Evolutionary conservation across 2,888 invertebrate genomes (phyloP), one percentile per base, ranked within the genome.

Genomic region (Zeuzera pyrina): DNA sequence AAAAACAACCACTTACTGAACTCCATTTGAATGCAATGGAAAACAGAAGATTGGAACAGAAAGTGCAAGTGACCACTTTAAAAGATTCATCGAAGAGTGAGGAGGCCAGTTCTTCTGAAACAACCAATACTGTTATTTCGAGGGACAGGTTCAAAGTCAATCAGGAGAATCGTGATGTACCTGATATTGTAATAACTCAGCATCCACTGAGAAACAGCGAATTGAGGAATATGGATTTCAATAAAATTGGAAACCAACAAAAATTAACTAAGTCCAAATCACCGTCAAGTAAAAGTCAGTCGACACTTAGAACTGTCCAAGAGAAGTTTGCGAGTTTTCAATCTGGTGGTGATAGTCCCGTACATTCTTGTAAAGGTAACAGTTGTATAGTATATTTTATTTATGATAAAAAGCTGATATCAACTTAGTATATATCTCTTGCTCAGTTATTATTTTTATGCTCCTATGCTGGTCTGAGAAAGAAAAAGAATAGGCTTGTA

Each of bases 271-370:
- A 61, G 12, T 78, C 76, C 0, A 74, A 71, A 26, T 74, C 79
- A 0, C 70, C 77, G 0, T 73, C 72, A 0, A 72, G 60, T 34
- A 77, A 65, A 45, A 81, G 68, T 38, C 70, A 59, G 2, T 71
- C 77, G 0, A 77, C 79, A 10, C 40, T 72, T 12, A 77, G 70
- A 35, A 81, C 79, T 0, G 72, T 81, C 1, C 68, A 76, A 15
- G 81, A 83, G 34, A 76, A 73, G 31, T 56, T 43, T 33, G 42
- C 37, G 1, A 73, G 74, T 43, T 73, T 74, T 39, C 74, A 70
- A 40, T 68, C 69, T n/a, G n/a, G n/a, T n/a, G n/a, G 47, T 3
- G 65, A 65, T 24, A 81, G 77, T 34, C 70, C 71, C 0, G 29
- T 61, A 30, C 54, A 61, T 24, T 46, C 41, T 2, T 68, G 57